Base-by-base conservation (phyloP, 2,797 vertebrate genomes). In the Gouania willdenowi region DNA sequence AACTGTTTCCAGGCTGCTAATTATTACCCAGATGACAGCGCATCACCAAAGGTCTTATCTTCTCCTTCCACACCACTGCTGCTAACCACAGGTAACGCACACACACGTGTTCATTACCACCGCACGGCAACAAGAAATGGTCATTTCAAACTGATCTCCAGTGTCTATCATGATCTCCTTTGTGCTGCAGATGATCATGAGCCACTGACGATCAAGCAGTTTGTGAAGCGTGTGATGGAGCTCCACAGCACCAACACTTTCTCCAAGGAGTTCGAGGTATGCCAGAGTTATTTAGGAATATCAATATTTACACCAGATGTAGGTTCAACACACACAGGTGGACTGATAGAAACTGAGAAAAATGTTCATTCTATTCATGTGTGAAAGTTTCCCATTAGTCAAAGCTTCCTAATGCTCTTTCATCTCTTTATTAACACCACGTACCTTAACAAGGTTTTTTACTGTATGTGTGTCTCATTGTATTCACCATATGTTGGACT, bases 231-330 rank as follows among this genome's bases (percentile, higher is more conserved):
- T 29, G 93, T 97, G 56, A 88, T 90, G 76, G 92, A 97, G 59
- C 93, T 98, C 66, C 94, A 98, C 84, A 73, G 83, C 83, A 92
- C 81, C 79, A 94, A 83, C 88, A 91, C 89, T 19, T 98, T 98
- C 87, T 88, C 88, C 73, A 92, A 95, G 83, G 94, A 98, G 88
- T 98, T 98, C 84, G 94, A 98, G 96, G 96, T 96, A 89, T 1
- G 38, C 56, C 3, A 1, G 2, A n/a, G n/a, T n/a, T n/a, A n/a
- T n/a, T n/a, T n/a, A n/a, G n/a, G n/a, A n/a, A n/a, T n/a, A n/a
- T n/a, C n/a, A n/a, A n/a, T n/a, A n/a, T 6, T 5, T 40, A 37
- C 4, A 9, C n/a, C n/a, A n/a, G n/a, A n/a, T n/a, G n/a, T n/a
- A n/a, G n/a, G n/a, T n/a, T n/a, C n/a, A n/a, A n/a, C n/a, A n/a